Percentiles rank a stretch among this genome's conserved stretches.
Conservation (phyloP, 2,113 vertebrate genomes). For the Pontoporia blainvillei region DNA sequence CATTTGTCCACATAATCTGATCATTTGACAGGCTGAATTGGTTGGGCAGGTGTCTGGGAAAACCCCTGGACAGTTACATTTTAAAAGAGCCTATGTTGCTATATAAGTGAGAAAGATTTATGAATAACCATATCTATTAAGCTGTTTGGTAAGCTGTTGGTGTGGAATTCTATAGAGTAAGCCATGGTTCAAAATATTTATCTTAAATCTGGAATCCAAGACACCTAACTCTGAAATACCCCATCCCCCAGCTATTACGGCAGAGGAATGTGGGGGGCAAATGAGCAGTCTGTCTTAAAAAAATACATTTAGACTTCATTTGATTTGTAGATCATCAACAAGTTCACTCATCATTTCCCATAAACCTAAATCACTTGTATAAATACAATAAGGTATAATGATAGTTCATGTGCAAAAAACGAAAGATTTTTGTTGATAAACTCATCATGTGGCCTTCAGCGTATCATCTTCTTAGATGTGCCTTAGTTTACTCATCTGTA, state of each 20-base stretch:
- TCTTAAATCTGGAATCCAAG: background rate
- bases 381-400: background rate
- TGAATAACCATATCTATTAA: background rate
- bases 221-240: background rate
- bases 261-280: background rate
- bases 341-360: background rate
- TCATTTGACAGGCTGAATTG: slow-evolving; percentile 1
- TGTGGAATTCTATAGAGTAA: background rate
- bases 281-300: background rate
- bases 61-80: background rate
- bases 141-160: background rate
- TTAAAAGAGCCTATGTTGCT: slow-evolving; percentile 7
- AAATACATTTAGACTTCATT: background rate
- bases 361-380: background rate
- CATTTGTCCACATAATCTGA: background rate
- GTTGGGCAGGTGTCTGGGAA: background rate
- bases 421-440: background rate
- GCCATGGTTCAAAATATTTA: background rate
- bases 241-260: background rate
- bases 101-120: background rate
- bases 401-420: background rate
- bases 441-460: background rate
- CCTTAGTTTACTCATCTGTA: background rate
- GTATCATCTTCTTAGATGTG: background rate
- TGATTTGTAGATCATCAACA: background rate